These are phyloP conservation scores for Brachypteracias leptosomus DNA, from an alignment of 2,113 vertebrate species.

Conservation along the genomic window DNA sequence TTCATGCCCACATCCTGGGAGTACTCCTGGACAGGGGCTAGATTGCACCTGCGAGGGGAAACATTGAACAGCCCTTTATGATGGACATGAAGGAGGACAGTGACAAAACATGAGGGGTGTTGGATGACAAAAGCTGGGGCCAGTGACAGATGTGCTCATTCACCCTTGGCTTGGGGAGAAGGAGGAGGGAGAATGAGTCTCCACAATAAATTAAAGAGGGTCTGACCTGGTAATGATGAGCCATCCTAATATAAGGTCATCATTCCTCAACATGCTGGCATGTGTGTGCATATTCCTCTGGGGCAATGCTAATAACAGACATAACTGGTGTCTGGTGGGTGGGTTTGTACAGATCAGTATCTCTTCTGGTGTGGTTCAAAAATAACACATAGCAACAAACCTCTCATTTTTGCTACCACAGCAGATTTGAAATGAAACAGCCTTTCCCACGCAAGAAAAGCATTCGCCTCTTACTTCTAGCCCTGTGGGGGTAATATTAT, in stretches of 20 bases:
- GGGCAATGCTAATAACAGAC: neutral
- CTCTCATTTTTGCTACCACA: neutral
- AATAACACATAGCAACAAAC: neutral
- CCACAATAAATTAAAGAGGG: neutral
- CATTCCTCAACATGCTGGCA: neutral
- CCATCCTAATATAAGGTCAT: neutral
- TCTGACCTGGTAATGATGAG: neutral
- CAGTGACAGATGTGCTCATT: neutral
- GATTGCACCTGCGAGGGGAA: conserved; percentile 83
- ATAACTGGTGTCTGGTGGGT: neutral
- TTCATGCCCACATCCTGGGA: conserved; percentile 84
- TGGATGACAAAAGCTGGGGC: neutral
- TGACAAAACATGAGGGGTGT: accelerated
- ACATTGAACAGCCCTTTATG: neutral
- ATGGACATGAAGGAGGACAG: neutral
- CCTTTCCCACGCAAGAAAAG: neutral
- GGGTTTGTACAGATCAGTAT: neutral
- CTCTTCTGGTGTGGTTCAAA: neutral
- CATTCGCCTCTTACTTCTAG: neutral
- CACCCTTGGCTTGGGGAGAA: accelerated
- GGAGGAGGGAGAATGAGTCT: neutral
- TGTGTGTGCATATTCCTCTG: neutral
- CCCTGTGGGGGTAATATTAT: neutral
- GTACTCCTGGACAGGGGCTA: conserved; percentile 92
- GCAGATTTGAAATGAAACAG: neutral